phyloP scores from a whole-genome alignment of 1,140 invertebrate species.

The Atta cephalotes region DNA sequence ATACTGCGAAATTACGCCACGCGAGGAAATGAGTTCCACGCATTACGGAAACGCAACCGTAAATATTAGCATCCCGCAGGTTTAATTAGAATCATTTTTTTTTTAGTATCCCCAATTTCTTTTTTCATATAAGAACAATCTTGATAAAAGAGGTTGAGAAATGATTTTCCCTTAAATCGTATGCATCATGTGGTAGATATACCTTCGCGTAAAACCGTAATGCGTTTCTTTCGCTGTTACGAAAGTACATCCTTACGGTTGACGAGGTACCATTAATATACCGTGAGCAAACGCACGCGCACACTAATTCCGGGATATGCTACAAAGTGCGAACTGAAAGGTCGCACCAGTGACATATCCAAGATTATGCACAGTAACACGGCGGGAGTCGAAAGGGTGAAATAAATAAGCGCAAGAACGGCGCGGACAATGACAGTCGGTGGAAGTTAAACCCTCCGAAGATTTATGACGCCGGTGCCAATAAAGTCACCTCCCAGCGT shows the following conservation, averaged over 20 bases:
- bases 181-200: background rate
- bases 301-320: background rate
- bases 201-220: background rate
- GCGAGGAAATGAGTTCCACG: background rate
- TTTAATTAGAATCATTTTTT: background rate
- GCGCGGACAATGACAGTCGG: constrained; percentile 61
- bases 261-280: constrained; percentile 37
- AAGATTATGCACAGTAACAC: constrained; percentile 41
- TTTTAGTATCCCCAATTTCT: background rate
- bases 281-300: background rate
- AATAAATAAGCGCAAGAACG: constrained; percentile 35
- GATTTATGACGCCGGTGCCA: constrained; percentile 74
- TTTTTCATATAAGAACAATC: background rate
- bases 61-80: background rate
- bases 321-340: constrained; percentile 32
- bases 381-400: constrained; percentile 3
- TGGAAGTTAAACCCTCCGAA: constrained; percentile 67
- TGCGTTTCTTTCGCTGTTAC: background rate
- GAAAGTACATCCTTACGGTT: too few relatives aligned
- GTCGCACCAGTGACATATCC: constrained; percentile 38
- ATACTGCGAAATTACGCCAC: background rate
- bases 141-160: constrained; percentile 24
- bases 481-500: constrained; percentile 70
- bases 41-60: background rate
- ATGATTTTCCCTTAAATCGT: background rate